Evolutionary conservation across 2,113 vertebrate genomes (phyloP), one percentile per base, ranked within the genome.

Genomic region (Okapia johnstoni): DNA sequence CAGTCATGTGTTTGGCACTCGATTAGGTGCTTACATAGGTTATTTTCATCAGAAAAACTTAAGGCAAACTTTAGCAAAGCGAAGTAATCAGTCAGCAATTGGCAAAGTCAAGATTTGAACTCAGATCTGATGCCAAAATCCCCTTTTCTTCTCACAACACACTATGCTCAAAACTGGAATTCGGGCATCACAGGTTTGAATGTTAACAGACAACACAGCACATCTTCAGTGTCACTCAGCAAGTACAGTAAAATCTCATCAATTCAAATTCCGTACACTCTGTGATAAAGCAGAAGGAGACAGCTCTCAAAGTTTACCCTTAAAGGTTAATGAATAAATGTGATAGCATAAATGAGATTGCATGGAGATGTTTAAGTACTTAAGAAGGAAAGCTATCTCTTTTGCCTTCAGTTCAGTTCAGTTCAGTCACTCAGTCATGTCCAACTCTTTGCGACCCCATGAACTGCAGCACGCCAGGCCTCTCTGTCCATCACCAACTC

Each of bases 231-330:
- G 21, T 95, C 80, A 94, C 57, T 93, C 90, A 92, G 61, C 50
- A 85, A 96, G 96, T 93, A 97, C 94, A 97, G 84, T 96, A 77
- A 97, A 97, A 96, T 83, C 93, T 97, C 97, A 97, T 93, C 70
- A 89, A 97, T 87, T 94, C 84, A 73, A 92, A 97, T 93, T 93
- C 58, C 13, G 6, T 33, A 85, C 85, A 50, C 76, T 85, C 88
- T 61, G 63, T 36, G n/a, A 50, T 58, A 96, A 92, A 46, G 46
- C 36, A 50, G 90, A 70, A 95, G 73, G 83, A 84, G 57, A 14
- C 81, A 83, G 55, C 2, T 55, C 28, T 93, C 23, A 36, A 58
- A 54, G 63, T 52, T 85, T 90, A 43, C n/a, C 40, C 83, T 83
- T 90, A 55, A 94, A 93, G 25, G 77, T 90, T 96, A 93, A 83